Evolutionary conservation across 1,140 invertebrate genomes (phyloP), one percentile per base, ranked within the genome.

Genomic region (Forficula auricularia): DNA sequence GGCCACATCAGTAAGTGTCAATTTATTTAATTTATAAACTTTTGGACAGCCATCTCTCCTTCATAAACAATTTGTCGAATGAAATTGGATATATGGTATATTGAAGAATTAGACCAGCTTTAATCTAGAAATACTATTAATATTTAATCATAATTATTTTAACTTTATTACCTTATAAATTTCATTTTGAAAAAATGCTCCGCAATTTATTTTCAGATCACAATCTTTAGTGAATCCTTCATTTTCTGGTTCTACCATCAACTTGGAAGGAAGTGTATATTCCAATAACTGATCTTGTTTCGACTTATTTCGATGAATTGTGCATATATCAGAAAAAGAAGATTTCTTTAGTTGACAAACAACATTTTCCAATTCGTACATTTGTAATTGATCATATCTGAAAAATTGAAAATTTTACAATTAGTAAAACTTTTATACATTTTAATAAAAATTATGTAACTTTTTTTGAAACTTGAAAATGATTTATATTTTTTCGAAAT

Each of bases 301-400:
- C 12, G 27, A 19, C 19, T 42, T 34, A 12, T 42, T 18, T 42
- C 34, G 18, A 2, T 18, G 18, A 1, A 35, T 33, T 9, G 19
- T n/a, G 34, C 32, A 42, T 19, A 42, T 20, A 1, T 16, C 34
- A 6, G 10, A 19, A 2, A 12, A 16, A 42, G 16, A 16, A 7
- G 13, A 19, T 3, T 20, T n/a, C 13, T 42, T 32, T 12, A 42
- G 13, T 12, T 32, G 30, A 3, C 34, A 18, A 34, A 35, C 19
- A 32, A 32, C 14, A 18, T 30, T 32, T 19, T 30, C 27, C 14
- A 42, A 42, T n/a, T 42, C 40, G 18, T 34, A 42, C 40, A 42
- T 42, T 1, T 9, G 32, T 16, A 42, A 12, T 14, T 19, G 18
- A 19, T 34, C 20, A 32, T 42, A 42, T 35, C 40, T 42, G 9